phyloP scores from a whole-genome alignment of 2,113 vertebrate genomes.

The Marcusenius ussheri region DNA sequence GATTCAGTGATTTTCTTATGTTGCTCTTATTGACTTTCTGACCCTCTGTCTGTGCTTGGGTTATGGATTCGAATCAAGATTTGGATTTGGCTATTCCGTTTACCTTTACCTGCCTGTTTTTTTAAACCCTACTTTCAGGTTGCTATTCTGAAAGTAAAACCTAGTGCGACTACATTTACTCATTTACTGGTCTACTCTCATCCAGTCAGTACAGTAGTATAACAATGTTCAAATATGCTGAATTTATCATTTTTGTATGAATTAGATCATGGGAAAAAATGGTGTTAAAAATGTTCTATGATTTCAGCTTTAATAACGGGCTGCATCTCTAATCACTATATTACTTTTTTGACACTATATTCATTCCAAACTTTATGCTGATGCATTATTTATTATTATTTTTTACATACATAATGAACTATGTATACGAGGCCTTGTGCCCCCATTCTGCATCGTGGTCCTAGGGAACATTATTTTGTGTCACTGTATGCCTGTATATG shows the following conservation, averaged over 20 bases:
- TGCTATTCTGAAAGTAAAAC: not conserved
- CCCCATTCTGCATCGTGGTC: too few species aligned
- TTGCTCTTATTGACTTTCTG: not conserved
- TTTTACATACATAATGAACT: not conserved
- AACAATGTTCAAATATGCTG: not conserved
- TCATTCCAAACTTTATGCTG: not conserved
- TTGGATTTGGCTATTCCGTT: not conserved
- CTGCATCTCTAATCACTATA: not conserved
- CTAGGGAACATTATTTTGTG: too few species aligned
- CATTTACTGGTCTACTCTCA: not conserved
- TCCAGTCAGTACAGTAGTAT: not conserved
- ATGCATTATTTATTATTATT: not conserved
- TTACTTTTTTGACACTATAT: not conserved
- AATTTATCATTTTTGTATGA: not conserved
- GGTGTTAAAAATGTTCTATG: not conserved
- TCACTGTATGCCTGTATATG: not conserved
- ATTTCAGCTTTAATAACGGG: not conserved
- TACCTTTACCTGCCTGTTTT: not conserved
- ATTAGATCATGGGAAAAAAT: not conserved
- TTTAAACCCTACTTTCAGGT: not conserved
- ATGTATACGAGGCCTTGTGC: not conserved
- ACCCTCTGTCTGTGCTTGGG: not conserved
- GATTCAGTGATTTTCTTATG: not conserved
- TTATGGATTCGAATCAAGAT: not conserved
- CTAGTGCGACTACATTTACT: not conserved